A percentile compares a stretch with the other conserved stretches of the same genome.
Conservation (phyloP, 2,113 vertebrate species). For the Australoheros scitulus region DNA sequence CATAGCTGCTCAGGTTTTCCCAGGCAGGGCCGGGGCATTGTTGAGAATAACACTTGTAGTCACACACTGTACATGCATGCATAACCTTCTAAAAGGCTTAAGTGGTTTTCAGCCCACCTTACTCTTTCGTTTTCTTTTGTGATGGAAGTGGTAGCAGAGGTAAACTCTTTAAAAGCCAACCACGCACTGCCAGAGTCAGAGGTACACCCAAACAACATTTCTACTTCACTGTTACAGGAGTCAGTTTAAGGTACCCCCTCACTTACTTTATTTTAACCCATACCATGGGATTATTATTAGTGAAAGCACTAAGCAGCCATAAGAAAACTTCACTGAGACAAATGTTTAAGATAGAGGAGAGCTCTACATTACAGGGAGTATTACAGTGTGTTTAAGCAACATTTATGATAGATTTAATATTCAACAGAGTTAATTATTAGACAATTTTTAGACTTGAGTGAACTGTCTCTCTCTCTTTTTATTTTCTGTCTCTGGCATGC, state of each 20-base stretch:
- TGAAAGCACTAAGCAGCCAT: slow-evolving; percentile 24
- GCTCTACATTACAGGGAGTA: neutral
- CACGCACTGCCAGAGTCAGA: slow-evolving; percentile 53
- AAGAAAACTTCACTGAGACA: slow-evolving; percentile 32
- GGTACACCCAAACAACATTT: slow-evolving; percentile 58
- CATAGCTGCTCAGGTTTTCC: neutral
- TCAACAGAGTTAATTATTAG: slow-evolving; percentile 41
- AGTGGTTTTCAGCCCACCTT: slow-evolving; percentile 40
- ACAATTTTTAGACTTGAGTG: slow-evolving; percentile 3
- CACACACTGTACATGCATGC: slow-evolving; percentile 9
- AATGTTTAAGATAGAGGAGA: neutral
- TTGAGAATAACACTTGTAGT: slow-evolving; percentile 44
- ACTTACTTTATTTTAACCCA: slow-evolving; percentile 12
- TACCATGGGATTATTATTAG: slow-evolving; percentile 22
- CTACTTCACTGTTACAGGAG: slow-evolving; percentile 34
- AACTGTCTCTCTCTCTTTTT: slow-evolving; percentile 18
- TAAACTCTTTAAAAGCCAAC: slow-evolving; percentile 51
- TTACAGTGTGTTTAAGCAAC: neutral
- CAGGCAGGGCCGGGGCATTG: neutral
- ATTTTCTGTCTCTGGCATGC: slow-evolving; percentile 36
- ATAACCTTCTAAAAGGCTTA: slow-evolving; percentile 12
- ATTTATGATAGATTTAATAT: neutral
- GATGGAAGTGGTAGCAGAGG: slow-evolving; percentile 46
- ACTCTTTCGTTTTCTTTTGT: slow-evolving; percentile 56
- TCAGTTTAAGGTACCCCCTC: slow-evolving; percentile 18